Evolutionary conservation across 1,140 invertebrate species (phyloP).

Genomic region (Cyclargus thomasi): DNA sequence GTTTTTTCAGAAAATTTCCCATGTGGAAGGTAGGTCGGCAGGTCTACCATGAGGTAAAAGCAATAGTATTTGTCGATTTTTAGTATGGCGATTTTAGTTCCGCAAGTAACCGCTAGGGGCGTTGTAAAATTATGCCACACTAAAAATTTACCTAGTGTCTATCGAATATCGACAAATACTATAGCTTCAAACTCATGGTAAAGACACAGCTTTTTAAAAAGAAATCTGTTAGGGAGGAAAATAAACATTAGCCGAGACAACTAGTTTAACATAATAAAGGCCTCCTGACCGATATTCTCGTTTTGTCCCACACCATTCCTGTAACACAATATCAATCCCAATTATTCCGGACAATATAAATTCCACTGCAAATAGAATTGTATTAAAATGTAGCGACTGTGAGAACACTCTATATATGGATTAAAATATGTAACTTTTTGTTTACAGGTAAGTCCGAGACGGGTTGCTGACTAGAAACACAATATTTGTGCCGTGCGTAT

Average conservation of each 20-base stretch:
- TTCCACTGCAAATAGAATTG: not conserved
- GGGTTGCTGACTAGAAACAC: constrained; percentile 27
- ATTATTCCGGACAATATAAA: constrained; percentile 3
- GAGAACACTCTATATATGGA: not conserved
- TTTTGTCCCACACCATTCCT: not conserved
- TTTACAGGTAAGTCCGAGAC: constrained; percentile 40
- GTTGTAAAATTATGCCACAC: too few species aligned
- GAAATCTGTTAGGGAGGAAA: not conserved
- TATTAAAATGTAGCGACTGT: constrained; percentile 1
- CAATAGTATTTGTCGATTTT: too few species aligned
- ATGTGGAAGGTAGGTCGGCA: too few species aligned
- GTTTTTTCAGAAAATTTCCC: too few species aligned
- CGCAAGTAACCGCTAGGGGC: too few species aligned
- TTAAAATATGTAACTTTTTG: constrained; percentile 19
- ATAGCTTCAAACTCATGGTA: too few species aligned
- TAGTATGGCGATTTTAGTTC: too few species aligned
- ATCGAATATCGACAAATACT: too few species aligned
- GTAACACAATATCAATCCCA: constrained; percentile 3
- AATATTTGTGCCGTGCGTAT: constrained; percentile 9
- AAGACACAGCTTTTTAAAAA: too few species aligned
- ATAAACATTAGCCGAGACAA: not conserved
- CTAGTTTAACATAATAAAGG: not conserved
- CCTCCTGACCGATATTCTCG: not conserved
- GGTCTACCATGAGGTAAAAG: too few species aligned
- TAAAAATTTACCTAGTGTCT: too few species aligned